Evolutionary conservation across 1,140 invertebrate species (phyloP), one percentile per base, ranked within the genome.

Genomic region (Drosophila tsacasi): DNA sequence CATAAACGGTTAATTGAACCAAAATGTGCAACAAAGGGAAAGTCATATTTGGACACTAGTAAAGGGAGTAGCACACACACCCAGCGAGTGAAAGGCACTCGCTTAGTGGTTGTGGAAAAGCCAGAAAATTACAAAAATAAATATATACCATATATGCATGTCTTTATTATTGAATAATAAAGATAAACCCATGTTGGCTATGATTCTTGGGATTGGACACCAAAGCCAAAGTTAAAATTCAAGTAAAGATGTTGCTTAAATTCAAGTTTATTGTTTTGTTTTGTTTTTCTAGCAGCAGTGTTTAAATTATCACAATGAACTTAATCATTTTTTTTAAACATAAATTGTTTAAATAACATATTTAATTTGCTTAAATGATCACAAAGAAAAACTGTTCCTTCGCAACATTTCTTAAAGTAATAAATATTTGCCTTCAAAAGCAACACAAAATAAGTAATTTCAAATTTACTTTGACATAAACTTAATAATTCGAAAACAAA

Each of bases 1-100:
- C 63, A 57, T 77, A 77, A 77, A 62, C 75, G 58, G 57, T 59
- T 75, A 76, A 75, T 76, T 62, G 40, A 73, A 73, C 54, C 15
- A 42, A 73, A 73, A 60, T 50, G 69, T 73, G 67, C 54, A 73
- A 73, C 55, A 73, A 58, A 76, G 72, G 72, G 73, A 76, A 65
- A 76, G 72, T 76, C 60, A 58, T 23, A 64, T 57, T 64, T 21
- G 32, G 23, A 35, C 25, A 35, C 13, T 23, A 59, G 30, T 30
- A 50, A 42, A 27, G 49, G 64, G 44, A 68, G 10, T 23, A 39
- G 27, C 63, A 40, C 3, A 27, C 46, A 23, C 46, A 12, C 17
- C 23, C 19, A 23, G 52, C 32, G 46, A 71, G 67, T 71, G 67
- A 71, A 71, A 71, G 67, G 67, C 27, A 71, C 27, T 35, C 15